Evolutionary conservation across 1,140 invertebrate genomes (phyloP).

Genomic region (Trialeurodes vaporariorum): DNA sequence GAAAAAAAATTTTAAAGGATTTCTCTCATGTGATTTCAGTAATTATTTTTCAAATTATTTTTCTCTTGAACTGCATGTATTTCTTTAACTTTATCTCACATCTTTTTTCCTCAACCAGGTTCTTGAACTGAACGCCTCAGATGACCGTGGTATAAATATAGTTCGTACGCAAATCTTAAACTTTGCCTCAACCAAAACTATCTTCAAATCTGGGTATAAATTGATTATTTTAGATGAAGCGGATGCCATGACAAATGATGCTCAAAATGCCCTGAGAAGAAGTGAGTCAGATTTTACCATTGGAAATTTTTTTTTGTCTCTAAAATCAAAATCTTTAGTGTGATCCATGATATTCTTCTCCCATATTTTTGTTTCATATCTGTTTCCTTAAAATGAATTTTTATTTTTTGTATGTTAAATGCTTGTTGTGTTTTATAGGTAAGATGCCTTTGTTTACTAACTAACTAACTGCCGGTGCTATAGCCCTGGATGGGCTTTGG

Average conservation of each 20-base stretch:
- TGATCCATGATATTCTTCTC: too few species aligned
- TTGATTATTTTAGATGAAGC: slow-evolving; percentile 98
- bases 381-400: too few species aligned
- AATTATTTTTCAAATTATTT: slow-evolving; percentile 6
- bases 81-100: slow-evolving; percentile 18
- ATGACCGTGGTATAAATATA: slow-evolving; percentile 96
- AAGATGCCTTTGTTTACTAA: too few species aligned
- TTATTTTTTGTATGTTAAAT: too few species aligned
- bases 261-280: slow-evolving; percentile 94
- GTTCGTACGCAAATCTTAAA: slow-evolving; percentile 92
- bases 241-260: slow-evolving; percentile 99
- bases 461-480: too few species aligned
- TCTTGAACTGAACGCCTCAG: slow-evolving; percentile 93
- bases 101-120: slow-evolving; percentile 55
- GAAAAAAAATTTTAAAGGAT: too few species aligned
- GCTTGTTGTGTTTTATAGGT: too few species aligned
- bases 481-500: too few species aligned
- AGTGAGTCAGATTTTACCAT: too few species aligned
- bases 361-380: too few species aligned
- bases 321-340: not conserved
- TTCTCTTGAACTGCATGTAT: slow-evolving; percentile 9
- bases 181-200: slow-evolving; percentile 94
- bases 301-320: not conserved
- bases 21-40: too few species aligned
- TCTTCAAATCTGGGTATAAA: slow-evolving; percentile 90